Evolutionary conservation across 2,113 vertebrate genomes (phyloP).

Genomic region (Pteropus alecto): DNA sequence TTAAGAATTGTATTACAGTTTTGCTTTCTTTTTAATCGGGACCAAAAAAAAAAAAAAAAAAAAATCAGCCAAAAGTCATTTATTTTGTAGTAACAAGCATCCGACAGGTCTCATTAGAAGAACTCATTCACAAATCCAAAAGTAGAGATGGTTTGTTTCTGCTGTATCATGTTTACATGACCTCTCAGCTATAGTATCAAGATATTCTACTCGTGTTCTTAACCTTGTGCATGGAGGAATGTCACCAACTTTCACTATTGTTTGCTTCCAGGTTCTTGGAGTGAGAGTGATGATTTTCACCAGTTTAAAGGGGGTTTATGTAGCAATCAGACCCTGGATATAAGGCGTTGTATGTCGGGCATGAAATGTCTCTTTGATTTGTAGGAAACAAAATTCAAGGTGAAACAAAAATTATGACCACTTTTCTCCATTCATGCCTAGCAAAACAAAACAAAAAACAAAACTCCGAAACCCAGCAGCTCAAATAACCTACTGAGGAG

Average conservation of each 20-base stretch:
- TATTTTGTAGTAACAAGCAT: conserved; percentile 83
- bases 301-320: not conserved
- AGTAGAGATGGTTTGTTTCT: conserved; percentile 45
- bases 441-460: not conserved
- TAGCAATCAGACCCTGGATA: not conserved
- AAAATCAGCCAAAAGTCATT: conserved; percentile 80
- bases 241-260: not conserved
- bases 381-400: not conserved
- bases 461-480: not conserved
- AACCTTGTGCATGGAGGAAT: not conserved
- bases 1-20: conserved; percentile 81
- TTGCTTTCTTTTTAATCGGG: conserved; percentile 84
- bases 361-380: not conserved
- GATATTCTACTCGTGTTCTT: conserved; percentile 23
- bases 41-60: conserved; percentile 34
- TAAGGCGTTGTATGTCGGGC: not conserved
- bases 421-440: not conserved
- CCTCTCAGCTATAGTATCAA: conserved; percentile 49
- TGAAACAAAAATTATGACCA: conserved; percentile 17
- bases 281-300: not conserved
- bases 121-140: conserved; percentile 68
- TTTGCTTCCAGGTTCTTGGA: conserved; percentile 45
- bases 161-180: conserved; percentile 55
- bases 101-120: conserved; percentile 86
- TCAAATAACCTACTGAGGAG: not conserved